Evolutionary conservation across 2,113 vertebrate genomes (phyloP).

Genomic region (Elaphurus davidianus): DNA sequence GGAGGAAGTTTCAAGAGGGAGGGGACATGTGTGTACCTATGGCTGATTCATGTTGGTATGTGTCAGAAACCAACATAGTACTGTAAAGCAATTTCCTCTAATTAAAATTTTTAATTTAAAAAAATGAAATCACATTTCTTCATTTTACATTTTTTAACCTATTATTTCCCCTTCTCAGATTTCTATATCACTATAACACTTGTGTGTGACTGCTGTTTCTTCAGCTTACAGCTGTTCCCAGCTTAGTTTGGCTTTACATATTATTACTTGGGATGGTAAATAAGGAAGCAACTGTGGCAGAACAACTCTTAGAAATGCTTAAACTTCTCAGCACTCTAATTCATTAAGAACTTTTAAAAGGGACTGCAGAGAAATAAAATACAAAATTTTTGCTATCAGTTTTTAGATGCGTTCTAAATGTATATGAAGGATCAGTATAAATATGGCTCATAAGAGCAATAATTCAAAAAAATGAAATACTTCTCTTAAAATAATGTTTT

Average conservation of each 20-base stretch:
- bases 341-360: not conserved
- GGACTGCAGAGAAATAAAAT: not conserved
- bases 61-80: not conserved
- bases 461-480: not conserved
- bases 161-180: not conserved
- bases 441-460: not conserved
- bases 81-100: not conserved
- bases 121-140: not conserved
- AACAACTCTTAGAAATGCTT: not conserved
- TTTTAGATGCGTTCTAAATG: not conserved
- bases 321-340: not conserved
- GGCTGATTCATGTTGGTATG: not conserved
- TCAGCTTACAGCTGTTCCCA: not conserved
- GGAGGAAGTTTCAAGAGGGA: not conserved
- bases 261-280: not conserved
- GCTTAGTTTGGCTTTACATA: not conserved
- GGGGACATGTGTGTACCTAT: not conserved
- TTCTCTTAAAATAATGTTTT: not conserved
- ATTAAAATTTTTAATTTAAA: not conserved
- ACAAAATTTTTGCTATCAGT: not conserved
- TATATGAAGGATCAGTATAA: not conserved
- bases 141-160: not conserved
- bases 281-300: not conserved
- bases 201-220: not conserved
- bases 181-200: not conserved